These are phyloP conservation scores for Maccullochella peelii DNA, from an alignment of 2,113 vertebrate species.

Conservation along the genomic window DNA sequence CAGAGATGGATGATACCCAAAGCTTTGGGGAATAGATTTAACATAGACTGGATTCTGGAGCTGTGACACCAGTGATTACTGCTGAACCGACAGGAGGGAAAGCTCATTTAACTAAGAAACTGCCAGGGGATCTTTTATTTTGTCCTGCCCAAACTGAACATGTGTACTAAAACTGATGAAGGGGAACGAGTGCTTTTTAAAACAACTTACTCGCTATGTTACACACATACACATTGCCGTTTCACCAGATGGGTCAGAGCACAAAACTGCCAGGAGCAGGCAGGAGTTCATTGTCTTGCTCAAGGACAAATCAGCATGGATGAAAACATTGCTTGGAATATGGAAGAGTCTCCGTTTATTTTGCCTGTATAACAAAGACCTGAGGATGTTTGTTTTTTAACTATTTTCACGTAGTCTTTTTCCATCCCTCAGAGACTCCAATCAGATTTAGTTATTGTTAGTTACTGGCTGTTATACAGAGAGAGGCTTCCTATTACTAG, in stretches of 20 bases:
- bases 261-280: conserved; percentile 46
- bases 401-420: conserved; percentile 35
- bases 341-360: conserved; percentile 16
- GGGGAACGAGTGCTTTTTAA: conserved; percentile 18
- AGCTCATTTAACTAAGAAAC: conserved; percentile 65
- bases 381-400: conserved; percentile 44
- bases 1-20: conserved; percentile 63
- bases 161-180: conserved; percentile 29
- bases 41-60: conserved; percentile 46
- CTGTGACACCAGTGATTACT: conserved; percentile 54
- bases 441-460: conserved; percentile 55
- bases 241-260: conserved; percentile 48
- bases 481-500: not conserved
- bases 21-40: conserved; percentile 57
- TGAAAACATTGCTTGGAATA: conserved; percentile 33
- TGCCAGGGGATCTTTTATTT: conserved; percentile 36
- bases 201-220: conserved; percentile 16
- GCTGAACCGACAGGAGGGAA: conserved; percentile 47
- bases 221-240: conserved; percentile 2
- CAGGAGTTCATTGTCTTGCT: conserved; percentile 48
- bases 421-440: conserved; percentile 30
- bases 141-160: conserved; percentile 35
- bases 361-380: conserved; percentile 41
- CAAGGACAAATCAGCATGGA: conserved; percentile 53
- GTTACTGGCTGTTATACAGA: conserved; percentile 24